Base-by-base conservation (phyloP, 2,113 vertebrate genomes). In the Albula glossodonta region DNA sequence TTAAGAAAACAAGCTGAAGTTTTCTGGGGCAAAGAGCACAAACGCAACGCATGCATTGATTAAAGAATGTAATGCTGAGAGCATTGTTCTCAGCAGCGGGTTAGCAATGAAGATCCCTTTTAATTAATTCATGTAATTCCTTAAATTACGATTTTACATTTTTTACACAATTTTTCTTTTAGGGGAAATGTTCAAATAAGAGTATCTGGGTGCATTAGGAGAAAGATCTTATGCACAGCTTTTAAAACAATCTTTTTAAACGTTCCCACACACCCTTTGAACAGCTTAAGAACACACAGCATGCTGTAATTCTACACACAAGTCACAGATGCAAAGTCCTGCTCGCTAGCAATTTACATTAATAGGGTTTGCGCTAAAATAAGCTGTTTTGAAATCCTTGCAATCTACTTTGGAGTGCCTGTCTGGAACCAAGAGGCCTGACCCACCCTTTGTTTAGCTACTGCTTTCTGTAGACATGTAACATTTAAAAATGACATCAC, bases 1-100 rank as follows among this genome's bases (percentile, higher is more conserved):
- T 89, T 87, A 89, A 92, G 87, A 86, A 77, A 85, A 90, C 87
- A 25, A 53, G 48, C 31, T 48, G 52, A 74, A 74, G 2, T 48
- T n/a, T 53, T 51, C 10, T 77, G 10, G 15, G 8, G 48, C 49
- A 78, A 48, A n/a, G n/a, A 74, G 70, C 70, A 31, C n/a, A n/a
- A 22, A 31, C 25, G 3, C 70, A 74, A 2, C 22, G n/a, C 70
- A 74, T 74, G n/a, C 9, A 74, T 74, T n/a, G 31, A 2, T 31
- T 19, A 6, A 74, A 12, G 53, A 25, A 74, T 19, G 70, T 74
- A 8, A 10, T 74, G n/a, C n/a, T 31, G 9, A 25, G 9, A 74
- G n/a, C n/a, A 1, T 9, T 25, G 22, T 8, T 74, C n/a, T 74
- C 31, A 31, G 60, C 70, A 6, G 17, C 70, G 31, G 4, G 70